Base-by-base conservation (phyloP, 2,797 vertebrate genomes). In the Mormyrops boulengeri region DNA sequence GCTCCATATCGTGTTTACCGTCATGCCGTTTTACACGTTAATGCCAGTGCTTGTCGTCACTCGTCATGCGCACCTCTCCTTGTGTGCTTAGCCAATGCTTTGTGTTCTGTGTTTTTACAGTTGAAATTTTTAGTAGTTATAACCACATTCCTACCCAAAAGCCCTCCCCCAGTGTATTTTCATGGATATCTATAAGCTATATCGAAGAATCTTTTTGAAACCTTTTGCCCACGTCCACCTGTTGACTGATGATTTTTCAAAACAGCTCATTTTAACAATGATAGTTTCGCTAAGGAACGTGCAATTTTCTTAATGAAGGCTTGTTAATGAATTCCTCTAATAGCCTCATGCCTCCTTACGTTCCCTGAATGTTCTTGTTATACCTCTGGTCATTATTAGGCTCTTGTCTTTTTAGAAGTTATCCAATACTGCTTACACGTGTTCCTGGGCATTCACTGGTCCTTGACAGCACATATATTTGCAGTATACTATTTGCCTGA, bases 21-120 rank as follows among this genome's bases (percentile, higher is more conserved):
- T 88, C 89, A 88, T 88, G 89, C 73, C 66, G 50, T 69, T 85
- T 90, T 90, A 90, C 89, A 85, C 87, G 82, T 34, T 30, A 73
- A 88, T 85, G 77, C 8, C 26, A 19, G 53, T 30, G 19, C 80
- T 88, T 85, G 87, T 85, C 77, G 53, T 90, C 52, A 50, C 87
- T 30, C 38, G 57, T 85, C 87, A 55, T 47, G 88, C 38, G 5
- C n/a, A 38, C 87, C 57, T 69, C 88, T 88, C 57, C 88, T 53
- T 34, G 44, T 69, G 34, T 88, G 44, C 62, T 88, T 85, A 88
- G 57, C 82, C 49, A 49, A 47, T 2, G 80, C 52, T 88, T 44
- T 69, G 49, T 49, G 11, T 53, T 85, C 57, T 86, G 41, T 88
- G 89, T 90, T 90, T 85, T 80, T 73, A 88, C 88, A 90, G 89